A percentile compares a stretch with the other conserved stretches of the same genome.
phyloP scores from a whole-genome alignment of 2,113 vertebrate genomes.

The Pelusios castaneus region DNA sequence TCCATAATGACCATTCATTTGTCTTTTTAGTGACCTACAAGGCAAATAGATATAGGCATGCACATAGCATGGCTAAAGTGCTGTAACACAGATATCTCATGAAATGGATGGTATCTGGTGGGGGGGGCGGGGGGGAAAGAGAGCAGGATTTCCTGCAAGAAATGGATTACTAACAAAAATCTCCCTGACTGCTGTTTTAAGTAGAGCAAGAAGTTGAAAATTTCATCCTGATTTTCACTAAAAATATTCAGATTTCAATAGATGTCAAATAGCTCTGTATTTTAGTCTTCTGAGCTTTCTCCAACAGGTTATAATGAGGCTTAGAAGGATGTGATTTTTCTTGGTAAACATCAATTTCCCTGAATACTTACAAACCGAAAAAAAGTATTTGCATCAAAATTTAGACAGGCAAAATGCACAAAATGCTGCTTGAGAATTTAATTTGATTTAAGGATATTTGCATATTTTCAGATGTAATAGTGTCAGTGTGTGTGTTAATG shows the following conservation, averaged over 20 bases:
- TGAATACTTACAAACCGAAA: neutral
- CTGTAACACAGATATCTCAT: neutral
- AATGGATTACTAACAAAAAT: neutral
- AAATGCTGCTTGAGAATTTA: neutral
- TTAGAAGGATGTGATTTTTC: neutral
- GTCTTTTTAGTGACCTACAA: neutral
- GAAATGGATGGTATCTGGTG: neutral
- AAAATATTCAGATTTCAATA: neutral
- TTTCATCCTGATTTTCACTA: neutral
- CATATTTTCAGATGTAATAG: neutral
- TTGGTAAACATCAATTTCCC: neutral
- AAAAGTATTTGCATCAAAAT: neutral
- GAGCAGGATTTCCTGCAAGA: neutral
- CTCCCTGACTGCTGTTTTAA: neutral
- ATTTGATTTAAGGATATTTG: neutral
- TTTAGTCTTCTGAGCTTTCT: neutral
- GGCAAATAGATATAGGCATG: neutral
- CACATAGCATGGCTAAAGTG: too few species aligned
- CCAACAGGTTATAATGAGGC: neutral
- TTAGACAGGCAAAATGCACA: neutral
- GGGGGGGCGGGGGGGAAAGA: too few species aligned
- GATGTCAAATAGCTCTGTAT: neutral
- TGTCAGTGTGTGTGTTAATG: neutral
- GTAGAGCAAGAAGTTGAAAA: neutral
- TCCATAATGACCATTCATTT: neutral